Evolutionary conservation across 2,113 vertebrate genomes (phyloP).

Genomic region (Prionailurus bengalensis): DNA sequence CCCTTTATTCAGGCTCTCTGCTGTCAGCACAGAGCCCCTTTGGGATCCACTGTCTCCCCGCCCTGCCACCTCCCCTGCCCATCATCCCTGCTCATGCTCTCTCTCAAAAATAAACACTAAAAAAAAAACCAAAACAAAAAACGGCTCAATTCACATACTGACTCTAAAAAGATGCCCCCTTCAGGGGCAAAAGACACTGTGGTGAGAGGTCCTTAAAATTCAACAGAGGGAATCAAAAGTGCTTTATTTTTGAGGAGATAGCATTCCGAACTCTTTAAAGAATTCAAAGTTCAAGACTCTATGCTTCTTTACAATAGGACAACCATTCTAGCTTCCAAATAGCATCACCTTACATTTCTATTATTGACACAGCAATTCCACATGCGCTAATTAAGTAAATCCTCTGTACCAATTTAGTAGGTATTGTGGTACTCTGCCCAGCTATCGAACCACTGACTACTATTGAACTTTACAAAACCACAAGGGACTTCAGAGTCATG

Average conservation of each 20-base stretch:
- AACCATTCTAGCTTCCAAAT: slow-evolving; percentile 27
- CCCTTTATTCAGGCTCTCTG: too few relatives aligned
- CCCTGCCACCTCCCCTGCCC: too few relatives aligned
- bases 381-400: background rate
- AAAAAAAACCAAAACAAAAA: background rate
- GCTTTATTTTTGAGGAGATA: slow-evolving; percentile 14
- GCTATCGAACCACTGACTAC: background rate
- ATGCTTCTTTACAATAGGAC: background rate
- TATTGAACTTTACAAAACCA: background rate
- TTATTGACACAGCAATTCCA: slow-evolving; percentile 13
- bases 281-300: slow-evolving; percentile 23
- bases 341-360: background rate
- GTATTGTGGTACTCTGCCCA: background rate
- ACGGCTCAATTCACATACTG: background rate
- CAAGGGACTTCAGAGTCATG: slow-evolving; percentile 2
- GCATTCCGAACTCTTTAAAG: background rate
- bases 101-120: too few relatives aligned
- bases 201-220: slow-evolving; percentile 35
- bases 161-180: background rate
- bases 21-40: too few relatives aligned
- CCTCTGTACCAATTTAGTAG: background rate
- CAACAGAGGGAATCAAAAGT: background rate
- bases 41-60: too few relatives aligned
- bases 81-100: too few relatives aligned
- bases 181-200: background rate